Percentiles rank a stretch among this genome's conserved stretches.
phyloP scores from a whole-genome alignment of 2,888 invertebrate genomes.

The Ochropleura leucogaster region DNA sequence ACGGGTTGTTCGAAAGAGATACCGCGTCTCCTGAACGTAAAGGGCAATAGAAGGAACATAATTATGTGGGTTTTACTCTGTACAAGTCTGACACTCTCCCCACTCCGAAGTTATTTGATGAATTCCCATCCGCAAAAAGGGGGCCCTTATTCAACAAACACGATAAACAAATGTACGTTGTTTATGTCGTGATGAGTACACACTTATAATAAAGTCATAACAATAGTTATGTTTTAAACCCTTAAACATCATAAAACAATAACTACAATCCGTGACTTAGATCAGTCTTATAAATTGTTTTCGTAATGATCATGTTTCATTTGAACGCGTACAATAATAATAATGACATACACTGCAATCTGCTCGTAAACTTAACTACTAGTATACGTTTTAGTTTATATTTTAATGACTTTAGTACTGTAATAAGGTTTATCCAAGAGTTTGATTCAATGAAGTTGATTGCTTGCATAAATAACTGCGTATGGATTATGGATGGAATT shows the following conservation, averaged over 20 bases:
- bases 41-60: too few relatives aligned
- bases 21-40: too few relatives aligned
- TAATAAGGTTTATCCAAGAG: slow-evolving; percentile 28
- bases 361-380: slow-evolving; percentile 27
- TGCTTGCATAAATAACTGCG: slow-evolving; percentile 16
- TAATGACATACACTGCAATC: slow-evolving; percentile 44
- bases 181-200: neutral
- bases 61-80: too few relatives aligned
- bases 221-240: neutral
- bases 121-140: too few relatives aligned
- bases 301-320: slow-evolving; percentile 51
- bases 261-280: slow-evolving; percentile 49
- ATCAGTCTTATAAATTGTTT: slow-evolving; percentile 52
- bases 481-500: slow-evolving; percentile 15
- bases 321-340: slow-evolving; percentile 38
- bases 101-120: too few relatives aligned
- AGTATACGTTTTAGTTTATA: slow-evolving; percentile 36
- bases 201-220: neutral
- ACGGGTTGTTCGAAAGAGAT: too few relatives aligned
- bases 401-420: slow-evolving; percentile 34
- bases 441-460: slow-evolving; percentile 44
- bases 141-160: too few relatives aligned
- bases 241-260: slow-evolving; percentile 25
- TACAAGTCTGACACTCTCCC: too few relatives aligned
- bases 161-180: too few relatives aligned